A percentile compares a stretch with the other conserved stretches of the same genome.
Conservation (phyloP, 35 echinoderm and acorn worm genomes). For the Antedon bifida region DNA sequence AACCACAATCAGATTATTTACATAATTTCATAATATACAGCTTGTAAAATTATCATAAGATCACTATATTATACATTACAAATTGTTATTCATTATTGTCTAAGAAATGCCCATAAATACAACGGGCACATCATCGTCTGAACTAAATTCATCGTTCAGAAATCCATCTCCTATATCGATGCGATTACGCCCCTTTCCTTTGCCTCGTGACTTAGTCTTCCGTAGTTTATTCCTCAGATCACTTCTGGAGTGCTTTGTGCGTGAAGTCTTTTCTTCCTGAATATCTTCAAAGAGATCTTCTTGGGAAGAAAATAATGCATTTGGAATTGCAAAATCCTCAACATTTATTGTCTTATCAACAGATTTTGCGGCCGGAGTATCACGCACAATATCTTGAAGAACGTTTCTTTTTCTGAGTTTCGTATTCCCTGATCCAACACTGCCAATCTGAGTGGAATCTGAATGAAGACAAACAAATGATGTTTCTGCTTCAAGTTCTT, state of each 20-base stretch:
- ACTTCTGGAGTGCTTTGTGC: conserved; percentile 5
- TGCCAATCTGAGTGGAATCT: not conserved
- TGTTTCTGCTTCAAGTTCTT: not conserved
- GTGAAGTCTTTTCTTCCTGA: not conserved
- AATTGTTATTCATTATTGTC: not conserved
- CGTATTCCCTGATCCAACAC: not conserved
- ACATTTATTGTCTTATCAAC: conserved; percentile 19
- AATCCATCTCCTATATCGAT: conserved; percentile 12
- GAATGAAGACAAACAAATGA: not conserved
- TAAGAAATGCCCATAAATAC: conserved; percentile 10
- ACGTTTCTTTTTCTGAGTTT: not conserved
- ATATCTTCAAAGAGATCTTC: conserved; percentile 31
- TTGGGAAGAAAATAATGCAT: conserved; percentile 27
- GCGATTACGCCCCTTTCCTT: conserved; percentile 52
- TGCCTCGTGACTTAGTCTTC: conserved; percentile 78
- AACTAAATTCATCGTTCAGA: conserved; percentile 19
- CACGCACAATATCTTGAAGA: conserved; percentile 5
- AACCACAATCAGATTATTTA: too few relatives aligned
- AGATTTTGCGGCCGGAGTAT: conserved; percentile 10
- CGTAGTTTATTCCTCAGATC: conserved; percentile 24
- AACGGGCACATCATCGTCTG: conserved; percentile 56
- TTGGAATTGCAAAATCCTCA: conserved; percentile 67
- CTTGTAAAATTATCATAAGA: too few relatives aligned
- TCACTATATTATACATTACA: not conserved
- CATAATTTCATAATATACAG: too few relatives aligned